Base-by-base conservation (phyloP, 2,888 invertebrate species). In the Argyresthia goedartella region DNA sequence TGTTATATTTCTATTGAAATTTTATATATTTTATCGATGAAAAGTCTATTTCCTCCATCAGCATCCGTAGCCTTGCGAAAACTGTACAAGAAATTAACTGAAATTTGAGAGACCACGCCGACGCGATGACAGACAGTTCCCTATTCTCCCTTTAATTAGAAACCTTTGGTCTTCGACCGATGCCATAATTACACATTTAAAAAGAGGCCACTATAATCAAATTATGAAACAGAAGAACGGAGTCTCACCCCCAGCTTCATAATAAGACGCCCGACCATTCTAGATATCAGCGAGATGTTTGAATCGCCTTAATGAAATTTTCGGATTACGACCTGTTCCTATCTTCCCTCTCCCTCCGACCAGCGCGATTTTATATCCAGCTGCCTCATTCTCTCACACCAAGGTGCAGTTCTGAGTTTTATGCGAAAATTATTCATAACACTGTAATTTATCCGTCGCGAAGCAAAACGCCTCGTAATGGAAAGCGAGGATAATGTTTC, bases 371-470 rank as follows among this genome's bases (percentile, higher is more conserved):
- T 44, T 53, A 55, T 56, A 60, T 66, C 71, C 63, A 58, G 53
- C 70, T 61, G 58, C 77, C 80, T 62, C 78, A 65, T 63, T 81
- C 73, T 58, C 62, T 56, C 72, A 66, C 76, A 77, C 77, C 72
- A 81, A 85, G 85, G 85, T 86, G 85, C 87, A 85, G 73, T 81
- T 68, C 67, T 60, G 74, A 84, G 80, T 84, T 87, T 87, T 87
- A 87, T 87, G 85, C 70, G 81, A 87, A 86, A 87, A 87, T 87
- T 87, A 87, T 87, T 87, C 87, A 87, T 87, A 87, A 87, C 86
- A 75, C 76, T 72, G 82, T 87, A 87, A 87, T 87, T 86, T 82
- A 87, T 85, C 82, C 81, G 69, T 52, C 66, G 74, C 69, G 69
- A 71, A 81, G 82, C 79, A 77, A 81, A 82, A 78, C 74, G 78